phyloP scores from a whole-genome alignment of 2,113 vertebrate species.

The Pelecanoides urinatrix region DNA sequence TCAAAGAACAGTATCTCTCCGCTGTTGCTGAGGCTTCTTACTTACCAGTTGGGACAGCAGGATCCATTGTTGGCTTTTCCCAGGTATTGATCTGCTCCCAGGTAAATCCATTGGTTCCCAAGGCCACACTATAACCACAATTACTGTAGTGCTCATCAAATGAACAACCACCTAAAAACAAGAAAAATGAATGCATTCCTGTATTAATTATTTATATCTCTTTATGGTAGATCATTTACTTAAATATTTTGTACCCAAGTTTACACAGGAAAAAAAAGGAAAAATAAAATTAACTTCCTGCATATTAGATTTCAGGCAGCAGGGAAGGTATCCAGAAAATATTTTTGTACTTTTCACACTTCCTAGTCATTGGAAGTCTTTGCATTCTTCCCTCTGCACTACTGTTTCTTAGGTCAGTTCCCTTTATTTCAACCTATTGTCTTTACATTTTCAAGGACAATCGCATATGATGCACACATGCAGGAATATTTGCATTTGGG shows the following conservation, averaged over 20 bases:
- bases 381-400: neutral
- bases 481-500: neutral
- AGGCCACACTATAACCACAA: constrained; percentile 92
- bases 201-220: constrained; percentile 63
- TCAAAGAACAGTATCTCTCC: neutral
- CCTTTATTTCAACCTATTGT: constrained; percentile 23
- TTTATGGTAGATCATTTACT: constrained; percentile 35
- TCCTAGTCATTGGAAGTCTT: neutral
- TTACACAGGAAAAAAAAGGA: neutral
- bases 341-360: neutral
- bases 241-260: constrained; percentile 68
- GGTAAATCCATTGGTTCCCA: constrained; percentile 95
- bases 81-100: constrained; percentile 98
- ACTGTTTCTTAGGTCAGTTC: constrained; percentile 19
- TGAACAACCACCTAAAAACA: constrained; percentile 85
- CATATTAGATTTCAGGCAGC: constrained; percentile 9
- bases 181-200: constrained; percentile 42
- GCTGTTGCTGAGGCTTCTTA: neutral
- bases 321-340: neutral
- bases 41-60: constrained; percentile 90
- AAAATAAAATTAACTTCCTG: neutral
- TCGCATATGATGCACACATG: neutral
- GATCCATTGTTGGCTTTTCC: constrained; percentile 92
- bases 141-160: constrained; percentile 95
- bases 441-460: constrained; percentile 13